These are phyloP conservation scores for Diplogasteroides magnus DNA, from an alignment of 1,140 invertebrate species.

Conservation along the genomic window DNA sequence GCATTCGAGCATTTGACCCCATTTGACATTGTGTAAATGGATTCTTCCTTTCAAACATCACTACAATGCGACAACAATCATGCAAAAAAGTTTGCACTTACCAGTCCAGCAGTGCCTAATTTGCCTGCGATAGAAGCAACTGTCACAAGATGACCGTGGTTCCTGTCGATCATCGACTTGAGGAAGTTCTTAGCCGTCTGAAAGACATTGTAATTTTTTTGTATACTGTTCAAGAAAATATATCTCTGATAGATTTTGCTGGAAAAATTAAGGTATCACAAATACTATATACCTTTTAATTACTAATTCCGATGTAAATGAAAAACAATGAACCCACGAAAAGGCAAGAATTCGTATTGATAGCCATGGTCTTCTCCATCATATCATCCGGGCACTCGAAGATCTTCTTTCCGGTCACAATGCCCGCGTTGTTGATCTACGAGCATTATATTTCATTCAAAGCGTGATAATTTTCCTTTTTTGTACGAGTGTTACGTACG, in stretches of 20 bases:
- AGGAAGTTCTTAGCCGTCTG: constrained; percentile 68
- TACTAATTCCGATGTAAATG: too few relatives aligned
- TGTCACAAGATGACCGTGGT: constrained; percentile 87
- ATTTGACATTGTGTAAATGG: too few relatives aligned
- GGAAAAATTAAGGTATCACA: constrained; percentile 5
- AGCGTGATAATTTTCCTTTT: too few relatives aligned
- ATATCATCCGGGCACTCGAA: too few relatives aligned
- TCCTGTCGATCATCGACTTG: constrained; percentile 71
- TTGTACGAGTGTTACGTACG: too few relatives aligned
- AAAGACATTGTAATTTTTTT: constrained; percentile 7
- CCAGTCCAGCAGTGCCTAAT: constrained; percentile 73
- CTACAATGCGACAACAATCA: too few relatives aligned
- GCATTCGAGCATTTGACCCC: too few relatives aligned
- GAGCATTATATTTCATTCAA: too few relatives aligned
- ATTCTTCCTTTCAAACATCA: too few relatives aligned
- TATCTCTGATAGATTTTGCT: background rate
- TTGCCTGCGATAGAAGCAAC: constrained; percentile 86
- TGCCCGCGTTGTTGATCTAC: constrained; percentile 91
- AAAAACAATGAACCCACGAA: constrained; percentile 65
- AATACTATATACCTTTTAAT: constrained; percentile 8
- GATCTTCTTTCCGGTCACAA: too few relatives aligned
- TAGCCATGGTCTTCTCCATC: constrained; percentile 65
- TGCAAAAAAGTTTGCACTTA: too few relatives aligned
- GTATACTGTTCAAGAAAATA: background rate
- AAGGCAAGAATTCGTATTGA: constrained; percentile 67